Conservation (phyloP, 1,140 invertebrate genomes). For the Diabrotica undecimpunctata region DNA sequence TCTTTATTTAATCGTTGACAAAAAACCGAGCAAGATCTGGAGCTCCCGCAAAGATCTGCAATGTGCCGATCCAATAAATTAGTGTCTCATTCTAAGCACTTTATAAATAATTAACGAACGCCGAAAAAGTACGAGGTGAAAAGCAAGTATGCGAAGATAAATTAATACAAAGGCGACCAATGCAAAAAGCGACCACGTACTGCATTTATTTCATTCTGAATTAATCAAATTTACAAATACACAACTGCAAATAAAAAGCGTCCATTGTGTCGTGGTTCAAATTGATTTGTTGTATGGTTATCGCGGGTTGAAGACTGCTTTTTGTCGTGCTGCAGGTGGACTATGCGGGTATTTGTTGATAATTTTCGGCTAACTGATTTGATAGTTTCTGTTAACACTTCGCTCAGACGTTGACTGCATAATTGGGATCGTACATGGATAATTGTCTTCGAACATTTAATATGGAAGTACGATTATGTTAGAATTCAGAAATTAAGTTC, state of each 20-base stretch:
- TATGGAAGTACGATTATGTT: too few species aligned
- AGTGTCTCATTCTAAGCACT: neutral
- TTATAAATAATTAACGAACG: constrained; percentile 13
- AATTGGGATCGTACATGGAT: too few species aligned
- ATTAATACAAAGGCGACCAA: neutral
- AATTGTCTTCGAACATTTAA: too few species aligned
- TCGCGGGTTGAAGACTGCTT: neutral
- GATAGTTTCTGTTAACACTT: too few species aligned
- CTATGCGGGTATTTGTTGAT: too few species aligned
- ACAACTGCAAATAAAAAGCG: neutral
- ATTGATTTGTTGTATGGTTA: constrained; percentile 7
- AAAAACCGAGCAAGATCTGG: too few species aligned
- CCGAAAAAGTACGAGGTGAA: constrained; percentile 7
- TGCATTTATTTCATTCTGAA: neutral
- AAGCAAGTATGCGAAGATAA: constrained; percentile 1
- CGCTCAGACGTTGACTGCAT: too few species aligned
- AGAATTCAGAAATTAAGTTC: too few species aligned
- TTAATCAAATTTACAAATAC: constrained; percentile 2
- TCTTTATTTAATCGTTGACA: too few species aligned
- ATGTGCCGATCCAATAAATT: neutral
- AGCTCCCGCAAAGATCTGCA: too few species aligned
- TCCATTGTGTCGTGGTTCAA: constrained; percentile 8
- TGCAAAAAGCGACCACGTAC: neutral
- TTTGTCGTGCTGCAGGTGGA: neutral
- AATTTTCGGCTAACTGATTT: too few species aligned